Conservation (phyloP, 2,888 invertebrate species). For the Heliconius hortense region DNA sequence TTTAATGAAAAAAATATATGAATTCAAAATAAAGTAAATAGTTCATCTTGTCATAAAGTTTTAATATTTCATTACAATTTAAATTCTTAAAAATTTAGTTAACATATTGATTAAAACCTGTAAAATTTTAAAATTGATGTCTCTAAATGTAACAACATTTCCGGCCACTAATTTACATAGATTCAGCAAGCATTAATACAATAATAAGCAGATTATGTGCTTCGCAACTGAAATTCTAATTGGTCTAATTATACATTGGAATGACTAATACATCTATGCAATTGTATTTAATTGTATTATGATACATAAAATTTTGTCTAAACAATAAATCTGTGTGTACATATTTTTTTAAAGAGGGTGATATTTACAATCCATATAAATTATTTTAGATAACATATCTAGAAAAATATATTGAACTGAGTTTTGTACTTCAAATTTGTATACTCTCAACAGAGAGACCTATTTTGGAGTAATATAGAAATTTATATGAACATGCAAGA, state of each 20-base stretch:
- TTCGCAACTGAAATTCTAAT: conserved; percentile 20
- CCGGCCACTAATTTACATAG: not conserved
- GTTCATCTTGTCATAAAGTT: too few relatives aligned
- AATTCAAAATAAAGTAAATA: not conserved
- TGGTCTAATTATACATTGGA: conserved; percentile 10
- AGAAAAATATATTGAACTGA: not conserved
- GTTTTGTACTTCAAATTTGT: not conserved
- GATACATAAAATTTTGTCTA: not conserved
- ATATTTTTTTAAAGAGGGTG: not conserved
- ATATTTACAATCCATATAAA: not conserved
- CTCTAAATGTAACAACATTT: not conserved
- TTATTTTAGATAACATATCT: not conserved
- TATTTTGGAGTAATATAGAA: not conserved
- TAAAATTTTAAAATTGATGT: not conserved
- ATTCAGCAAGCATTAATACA: conserved; percentile 3
- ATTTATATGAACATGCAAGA: not conserved
- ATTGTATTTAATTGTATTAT: not conserved
- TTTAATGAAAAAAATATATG: not conserved
- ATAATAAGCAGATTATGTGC: not conserved
- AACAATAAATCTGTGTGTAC: not conserved
- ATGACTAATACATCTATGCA: not conserved
- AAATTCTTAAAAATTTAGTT: not conserved
- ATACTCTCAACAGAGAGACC: not conserved
- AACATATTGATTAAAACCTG: not conserved
- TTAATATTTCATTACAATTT: not conserved